Evolutionary conservation across 2,113 vertebrate species (phyloP).

Genomic region (Chionodraco myersi): DNA sequence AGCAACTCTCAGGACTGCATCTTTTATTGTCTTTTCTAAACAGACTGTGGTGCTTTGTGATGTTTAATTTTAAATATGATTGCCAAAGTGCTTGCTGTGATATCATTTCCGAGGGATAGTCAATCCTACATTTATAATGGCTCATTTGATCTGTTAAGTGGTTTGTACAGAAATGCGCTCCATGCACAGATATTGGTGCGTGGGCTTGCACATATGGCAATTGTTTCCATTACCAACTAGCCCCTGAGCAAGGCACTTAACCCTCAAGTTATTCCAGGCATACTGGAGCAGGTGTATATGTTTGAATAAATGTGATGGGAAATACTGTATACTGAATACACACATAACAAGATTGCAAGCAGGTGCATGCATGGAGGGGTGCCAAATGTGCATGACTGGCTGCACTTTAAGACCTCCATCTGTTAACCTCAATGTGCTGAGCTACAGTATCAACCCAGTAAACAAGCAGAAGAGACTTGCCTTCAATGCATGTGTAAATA

Average conservation of each 20-base stretch:
- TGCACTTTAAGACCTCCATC: slow-evolving; percentile 54
- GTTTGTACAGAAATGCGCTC: slow-evolving; percentile 13
- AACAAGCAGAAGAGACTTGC: slow-evolving; percentile 5
- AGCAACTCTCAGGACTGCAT: slow-evolving; percentile 19
- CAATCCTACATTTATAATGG: neutral
- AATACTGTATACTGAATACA: slow-evolving; percentile 1
- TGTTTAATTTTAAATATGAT: slow-evolving; percentile 32
- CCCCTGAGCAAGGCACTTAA: slow-evolving; percentile 26
- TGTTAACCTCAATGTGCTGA: slow-evolving; percentile 32
- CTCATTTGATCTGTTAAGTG: slow-evolving; percentile 24
- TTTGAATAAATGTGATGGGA: neutral
- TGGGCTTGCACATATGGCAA: neutral
- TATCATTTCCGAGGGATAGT: slow-evolving; percentile 15
- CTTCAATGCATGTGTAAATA: slow-evolving; percentile 37
- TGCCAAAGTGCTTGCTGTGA: slow-evolving; percentile 1
- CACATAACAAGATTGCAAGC: slow-evolving; percentile 24
- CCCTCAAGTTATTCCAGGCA: slow-evolving; percentile 9
- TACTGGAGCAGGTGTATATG: slow-evolving; percentile 1
- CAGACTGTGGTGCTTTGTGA: slow-evolving; percentile 26
- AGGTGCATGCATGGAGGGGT: slow-evolving; percentile 41
- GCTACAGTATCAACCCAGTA: slow-evolving; percentile 15
- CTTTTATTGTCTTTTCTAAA: slow-evolving; percentile 23
- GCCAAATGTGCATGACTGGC: slow-evolving; percentile 46
- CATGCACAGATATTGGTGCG: neutral
- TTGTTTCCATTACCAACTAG: neutral